Evolutionary conservation across 2,113 vertebrate genomes (phyloP).

Genomic region (Galemys pyrenaicus): DNA sequence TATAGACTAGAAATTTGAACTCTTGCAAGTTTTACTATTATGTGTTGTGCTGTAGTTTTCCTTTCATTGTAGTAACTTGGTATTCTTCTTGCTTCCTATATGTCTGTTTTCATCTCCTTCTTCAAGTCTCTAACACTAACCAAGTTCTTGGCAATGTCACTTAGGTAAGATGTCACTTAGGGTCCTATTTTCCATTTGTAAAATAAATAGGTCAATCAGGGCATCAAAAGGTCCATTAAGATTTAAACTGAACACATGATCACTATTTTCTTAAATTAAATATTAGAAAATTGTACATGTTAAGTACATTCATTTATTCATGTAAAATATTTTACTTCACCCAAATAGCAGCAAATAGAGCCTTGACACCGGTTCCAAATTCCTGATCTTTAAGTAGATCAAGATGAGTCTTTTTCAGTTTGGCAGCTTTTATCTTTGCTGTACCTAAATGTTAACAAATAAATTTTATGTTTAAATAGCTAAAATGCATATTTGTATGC

Average conservation of each 20-base stretch:
- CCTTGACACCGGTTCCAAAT: conserved; percentile 76
- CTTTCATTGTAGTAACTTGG: too few relatives aligned
- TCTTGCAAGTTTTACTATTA: too few relatives aligned
- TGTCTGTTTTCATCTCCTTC: too few relatives aligned
- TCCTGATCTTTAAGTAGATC: conserved; percentile 64
- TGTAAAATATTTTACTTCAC: conserved; percentile 81
- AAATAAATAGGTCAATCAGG: conserved; percentile 21
- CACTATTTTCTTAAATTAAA: neutral
- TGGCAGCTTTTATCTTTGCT: conserved; percentile 73
- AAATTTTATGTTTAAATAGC: conserved; percentile 4
- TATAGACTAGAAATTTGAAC: neutral
- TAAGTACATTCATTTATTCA: neutral
- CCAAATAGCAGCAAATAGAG: conserved; percentile 79
- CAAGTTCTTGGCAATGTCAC: neutral
- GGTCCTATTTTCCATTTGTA: neutral
- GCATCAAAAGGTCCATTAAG: neutral
- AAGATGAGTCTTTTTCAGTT: conserved; percentile 71
- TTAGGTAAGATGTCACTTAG: rapidly evolving
- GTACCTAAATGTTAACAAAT: conserved; percentile 79
- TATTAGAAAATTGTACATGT: neutral
- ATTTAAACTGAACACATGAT: neutral
- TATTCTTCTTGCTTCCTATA: too few relatives aligned
- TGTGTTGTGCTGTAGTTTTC: too few relatives aligned
- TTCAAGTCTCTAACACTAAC: too few relatives aligned
- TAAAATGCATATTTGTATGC: neutral